A percentile compares a stretch with the other conserved stretches of the same genome.
phyloP scores from a whole-genome alignment of 2,888 invertebrate species.

The Phasia obesa region DNA sequence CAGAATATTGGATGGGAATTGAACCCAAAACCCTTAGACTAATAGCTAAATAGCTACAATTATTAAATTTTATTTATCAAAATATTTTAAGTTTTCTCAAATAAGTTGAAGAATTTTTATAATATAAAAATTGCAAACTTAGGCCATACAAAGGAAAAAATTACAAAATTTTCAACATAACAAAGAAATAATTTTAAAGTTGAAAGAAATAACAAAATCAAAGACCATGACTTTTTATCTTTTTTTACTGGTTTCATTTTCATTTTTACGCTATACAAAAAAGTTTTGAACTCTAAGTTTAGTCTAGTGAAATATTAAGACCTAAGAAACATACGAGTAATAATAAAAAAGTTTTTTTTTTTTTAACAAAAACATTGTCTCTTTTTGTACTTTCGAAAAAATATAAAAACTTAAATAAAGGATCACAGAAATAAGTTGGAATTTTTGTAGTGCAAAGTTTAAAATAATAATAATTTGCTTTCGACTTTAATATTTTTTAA shows the following conservation, averaged over 20 bases:
- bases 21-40: no score
- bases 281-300: neutral
- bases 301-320: constrained; percentile 10
- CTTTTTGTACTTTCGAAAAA: constrained; percentile 1
- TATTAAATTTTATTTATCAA: no score
- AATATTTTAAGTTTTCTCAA: no score
- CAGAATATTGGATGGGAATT: no score
- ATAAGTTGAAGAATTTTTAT: no score
- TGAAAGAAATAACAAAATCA: constrained; percentile 21
- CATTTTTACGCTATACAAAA: neutral
- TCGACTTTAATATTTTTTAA: constrained; percentile 13
- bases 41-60: no score
- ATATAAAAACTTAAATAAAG: neutral
- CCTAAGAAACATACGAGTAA: neutral
- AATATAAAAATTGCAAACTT: no score
- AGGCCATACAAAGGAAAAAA: no score
- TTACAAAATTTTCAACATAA: no score
- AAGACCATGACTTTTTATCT: constrained; percentile 6
- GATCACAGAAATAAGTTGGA: constrained; percentile 25
- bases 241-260: constrained; percentile 7
- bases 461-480: constrained; percentile 29
- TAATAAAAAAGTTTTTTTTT: constrained; percentile 15
- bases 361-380: neutral
- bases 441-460: constrained; percentile 40
- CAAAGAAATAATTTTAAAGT: neutral